Evolutionary conservation across 2,113 vertebrate species (phyloP).

Genomic region (Gymnarchus niloticus): DNA sequence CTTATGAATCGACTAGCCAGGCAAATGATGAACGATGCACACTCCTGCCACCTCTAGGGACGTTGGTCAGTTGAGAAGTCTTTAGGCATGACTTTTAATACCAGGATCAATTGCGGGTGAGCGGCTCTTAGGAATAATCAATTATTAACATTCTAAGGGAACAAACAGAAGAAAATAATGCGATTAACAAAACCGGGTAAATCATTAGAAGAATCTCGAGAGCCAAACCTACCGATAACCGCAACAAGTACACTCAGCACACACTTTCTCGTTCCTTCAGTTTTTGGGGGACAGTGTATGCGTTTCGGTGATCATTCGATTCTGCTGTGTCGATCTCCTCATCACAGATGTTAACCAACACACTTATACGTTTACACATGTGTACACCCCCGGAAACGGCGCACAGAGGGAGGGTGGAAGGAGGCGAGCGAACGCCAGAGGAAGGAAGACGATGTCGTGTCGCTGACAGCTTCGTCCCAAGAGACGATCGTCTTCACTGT

Average conservation of each 20-base stretch:
- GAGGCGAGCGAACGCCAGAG: constrained; percentile 16
- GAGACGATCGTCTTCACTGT: constrained; percentile 4
- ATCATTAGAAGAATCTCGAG: neutral
- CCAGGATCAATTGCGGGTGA: neutral
- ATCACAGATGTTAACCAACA: neutral
- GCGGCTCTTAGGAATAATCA: neutral
- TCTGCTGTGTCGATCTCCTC: neutral
- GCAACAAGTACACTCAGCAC: neutral
- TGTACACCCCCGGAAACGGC: constrained; percentile 56
- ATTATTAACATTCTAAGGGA: neutral
- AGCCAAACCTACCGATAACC: neutral
- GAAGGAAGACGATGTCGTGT: constrained; percentile 18
- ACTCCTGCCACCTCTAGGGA: neutral
- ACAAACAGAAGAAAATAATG: neutral
- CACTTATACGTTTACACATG: neutral
- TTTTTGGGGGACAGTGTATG: neutral
- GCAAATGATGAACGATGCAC: neutral
- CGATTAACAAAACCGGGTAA: neutral
- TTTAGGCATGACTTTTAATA: neutral
- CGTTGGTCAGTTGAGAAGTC: neutral
- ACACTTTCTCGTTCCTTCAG: neutral
- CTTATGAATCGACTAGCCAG: neutral
- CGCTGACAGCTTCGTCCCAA: constrained; percentile 23
- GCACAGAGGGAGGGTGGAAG: constrained; percentile 22
- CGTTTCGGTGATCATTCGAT: neutral